phyloP scores from a whole-genome alignment of 2,888 invertebrate species.

The Hypsopygia costalis region DNA sequence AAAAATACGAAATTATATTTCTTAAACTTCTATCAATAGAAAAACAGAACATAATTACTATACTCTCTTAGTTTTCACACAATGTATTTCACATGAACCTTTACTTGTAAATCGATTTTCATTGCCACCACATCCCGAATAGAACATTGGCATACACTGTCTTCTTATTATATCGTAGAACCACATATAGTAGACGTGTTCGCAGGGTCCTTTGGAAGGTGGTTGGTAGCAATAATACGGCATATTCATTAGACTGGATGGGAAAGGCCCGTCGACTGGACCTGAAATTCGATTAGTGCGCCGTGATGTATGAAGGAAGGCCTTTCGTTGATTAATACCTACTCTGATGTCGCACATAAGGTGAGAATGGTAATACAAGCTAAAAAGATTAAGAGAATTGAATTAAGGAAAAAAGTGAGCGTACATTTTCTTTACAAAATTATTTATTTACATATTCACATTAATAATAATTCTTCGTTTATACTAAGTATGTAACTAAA shows the following conservation, averaged over 20 bases:
- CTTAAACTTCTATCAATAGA: too few species aligned
- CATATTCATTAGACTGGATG: conserved; percentile 51
- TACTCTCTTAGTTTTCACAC: conserved; percentile 20
- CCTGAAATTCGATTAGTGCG: conserved; percentile 45
- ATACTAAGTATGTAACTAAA: too few species aligned
- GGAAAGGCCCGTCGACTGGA: conserved; percentile 54
- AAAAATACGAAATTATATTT: too few species aligned
- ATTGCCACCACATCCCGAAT: conserved; percentile 71
- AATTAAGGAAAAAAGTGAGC: neutral
- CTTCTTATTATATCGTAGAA: conserved; percentile 62
- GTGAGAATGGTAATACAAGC: neutral
- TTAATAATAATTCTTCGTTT: too few species aligned
- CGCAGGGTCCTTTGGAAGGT: conserved; percentile 58
- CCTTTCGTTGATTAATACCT: neutral
- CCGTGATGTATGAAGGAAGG: neutral
- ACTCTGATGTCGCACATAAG: neutral
- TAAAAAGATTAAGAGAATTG: too few species aligned
- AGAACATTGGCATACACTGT: conserved; percentile 61
- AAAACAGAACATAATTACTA: too few species aligned
- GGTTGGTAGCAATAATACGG: conserved; percentile 69
- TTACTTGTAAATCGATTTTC: conserved; percentile 53
- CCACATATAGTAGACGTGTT: conserved; percentile 42
- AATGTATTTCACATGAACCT: conserved; percentile 42
- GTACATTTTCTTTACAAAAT: too few species aligned
- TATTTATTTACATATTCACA: too few species aligned